phyloP scores from a whole-genome alignment of 2,797 vertebrate genomes.

The Bucorvus abyssinicus region DNA sequence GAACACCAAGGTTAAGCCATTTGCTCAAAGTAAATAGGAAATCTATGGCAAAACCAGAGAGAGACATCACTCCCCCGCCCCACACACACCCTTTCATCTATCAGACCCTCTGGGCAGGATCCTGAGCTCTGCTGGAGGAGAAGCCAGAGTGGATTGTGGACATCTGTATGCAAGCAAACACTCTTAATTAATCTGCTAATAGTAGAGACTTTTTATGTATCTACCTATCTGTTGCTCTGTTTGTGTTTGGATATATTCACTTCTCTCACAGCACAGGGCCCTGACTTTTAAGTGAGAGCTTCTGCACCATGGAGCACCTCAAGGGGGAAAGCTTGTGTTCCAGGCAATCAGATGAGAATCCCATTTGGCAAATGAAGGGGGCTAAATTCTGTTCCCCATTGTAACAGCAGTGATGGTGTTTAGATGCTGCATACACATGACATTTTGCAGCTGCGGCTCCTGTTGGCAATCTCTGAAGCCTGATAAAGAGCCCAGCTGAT shows the following conservation, averaged over 20 bases:
- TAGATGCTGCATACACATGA: neutral
- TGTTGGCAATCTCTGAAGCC: neutral
- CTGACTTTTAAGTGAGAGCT: neutral
- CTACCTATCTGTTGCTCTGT: fast-evolving
- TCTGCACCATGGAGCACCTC: neutral
- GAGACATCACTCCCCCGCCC: neutral
- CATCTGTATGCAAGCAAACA: neutral
- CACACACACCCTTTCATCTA: neutral
- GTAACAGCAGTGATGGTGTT: neutral
- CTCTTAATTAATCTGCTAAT: neutral
- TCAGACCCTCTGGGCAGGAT: neutral
- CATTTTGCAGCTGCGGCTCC: neutral
- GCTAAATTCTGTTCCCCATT: neutral
- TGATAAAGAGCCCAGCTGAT: neutral
- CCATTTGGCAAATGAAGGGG: neutral
- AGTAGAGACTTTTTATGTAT: neutral
- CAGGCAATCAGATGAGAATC: neutral
- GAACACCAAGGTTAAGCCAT: neutral
- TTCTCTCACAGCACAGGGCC: neutral
- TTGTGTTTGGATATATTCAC: neutral
- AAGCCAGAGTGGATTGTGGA: neutral
- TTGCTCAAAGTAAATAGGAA: neutral
- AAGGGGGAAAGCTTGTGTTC: neutral
- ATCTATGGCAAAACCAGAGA: neutral
- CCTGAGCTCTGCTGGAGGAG: neutral